Evolutionary conservation across 2,888 invertebrate genomes (phyloP), one percentile per base, ranked within the genome.

Genomic region (Itoplectis maculator): DNA sequence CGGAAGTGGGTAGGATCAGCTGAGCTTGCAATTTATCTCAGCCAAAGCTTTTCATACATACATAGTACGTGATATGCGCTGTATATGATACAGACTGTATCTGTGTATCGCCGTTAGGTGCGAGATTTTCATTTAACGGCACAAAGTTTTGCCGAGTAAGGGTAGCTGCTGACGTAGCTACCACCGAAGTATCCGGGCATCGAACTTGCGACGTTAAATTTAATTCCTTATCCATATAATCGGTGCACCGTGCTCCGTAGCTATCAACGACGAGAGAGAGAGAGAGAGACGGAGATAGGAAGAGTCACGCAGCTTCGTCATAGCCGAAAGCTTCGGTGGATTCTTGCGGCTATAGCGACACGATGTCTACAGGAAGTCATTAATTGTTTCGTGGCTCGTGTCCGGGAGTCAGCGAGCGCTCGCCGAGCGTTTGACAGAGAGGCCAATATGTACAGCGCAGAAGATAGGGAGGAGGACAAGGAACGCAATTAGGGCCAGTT

Each of bases 401-500:
- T 65, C 72, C 81, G 61, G 61, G 29, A 29, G 29, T 29, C 29
- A 5, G 29, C 2, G 29, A 29, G 29, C 29, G 29, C 29, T 29
- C 29, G 29, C n/a, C 18, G 35, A n/a, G 49, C 18, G 15, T 45
- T 29, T n/a, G 49, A 49, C 61, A 61, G 13, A 54, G 13, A 11
- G 56, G 20, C 23, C 75, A 75, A 75, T 79, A 76, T 54, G 70
- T 54, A 66, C 49, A 56, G 35, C 59, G 68, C 68, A 79, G 73
- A 74, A 78, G 73, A 75, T 47, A 51, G 61, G 54, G 83, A 86
- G 83, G 83, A 86, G 83, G 83, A 82, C 83, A 81, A 83, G 86
- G 84, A 86, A 87, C 85, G 84, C 88, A 89, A 89, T 89, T 89
- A 89, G 88, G 86, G 70, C 82, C 79, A 84, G 85, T 81, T 84